These are phyloP conservation scores for Heteromyza rotundicornis DNA, from an alignment of 2,888 invertebrate genomes.

Conservation along the genomic window DNA sequence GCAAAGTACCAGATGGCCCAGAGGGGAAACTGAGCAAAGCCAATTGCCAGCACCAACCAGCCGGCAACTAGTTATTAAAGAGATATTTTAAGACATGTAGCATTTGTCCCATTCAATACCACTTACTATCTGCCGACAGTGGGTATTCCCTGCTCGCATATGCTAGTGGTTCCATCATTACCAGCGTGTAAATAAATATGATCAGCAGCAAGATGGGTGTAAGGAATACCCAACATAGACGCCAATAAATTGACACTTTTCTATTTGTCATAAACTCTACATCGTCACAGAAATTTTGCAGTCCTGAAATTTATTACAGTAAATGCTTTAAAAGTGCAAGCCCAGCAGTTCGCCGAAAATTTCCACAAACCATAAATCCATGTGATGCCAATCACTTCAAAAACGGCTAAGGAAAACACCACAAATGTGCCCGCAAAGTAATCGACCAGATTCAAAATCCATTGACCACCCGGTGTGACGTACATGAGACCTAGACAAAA, in stretches of 20 bases:
- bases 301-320: slow-evolving; percentile 53
- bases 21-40: slow-evolving; percentile 23
- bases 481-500: slow-evolving; percentile 75
- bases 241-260: slow-evolving; percentile 75
- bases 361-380: slow-evolving; percentile 67
- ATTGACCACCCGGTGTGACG: slow-evolving; percentile 74
- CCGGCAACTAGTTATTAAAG: slow-evolving; percentile 29
- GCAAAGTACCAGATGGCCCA: slow-evolving; percentile 27
- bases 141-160: slow-evolving; percentile 70
- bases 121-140: slow-evolving; percentile 65
- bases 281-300: slow-evolving; percentile 71
- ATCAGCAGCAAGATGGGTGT: slow-evolving; percentile 72
- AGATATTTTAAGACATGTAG: slow-evolving; percentile 11
- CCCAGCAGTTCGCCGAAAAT: not conserved
- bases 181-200: slow-evolving; percentile 74
- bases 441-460: slow-evolving; percentile 67
- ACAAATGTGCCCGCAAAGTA: slow-evolving; percentile 68
- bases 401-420: slow-evolving; percentile 66
- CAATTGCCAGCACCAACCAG: slow-evolving; percentile 28
- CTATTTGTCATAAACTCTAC: slow-evolving; percentile 78
- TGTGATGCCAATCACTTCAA: slow-evolving; percentile 66
- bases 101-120: no score
- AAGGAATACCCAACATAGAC: slow-evolving; percentile 75
- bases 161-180: slow-evolving; percentile 66
- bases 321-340: not conserved